Evolutionary conservation across 2,113 vertebrate species (phyloP).

Genomic region (Zingel zingel): DNA sequence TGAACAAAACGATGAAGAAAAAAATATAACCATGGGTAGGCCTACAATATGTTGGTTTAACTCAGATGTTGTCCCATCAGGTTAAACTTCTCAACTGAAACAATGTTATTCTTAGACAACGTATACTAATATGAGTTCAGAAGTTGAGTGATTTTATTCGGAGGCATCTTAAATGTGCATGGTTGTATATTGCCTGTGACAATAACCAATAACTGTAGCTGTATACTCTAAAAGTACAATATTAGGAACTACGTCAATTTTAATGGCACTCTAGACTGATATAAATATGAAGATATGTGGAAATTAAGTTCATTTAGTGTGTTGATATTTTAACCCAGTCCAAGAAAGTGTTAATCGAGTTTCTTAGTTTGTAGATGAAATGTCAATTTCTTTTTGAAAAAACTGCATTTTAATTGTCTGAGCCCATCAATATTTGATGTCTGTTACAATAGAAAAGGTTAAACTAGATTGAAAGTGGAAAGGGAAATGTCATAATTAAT

Average conservation of each 20-base stretch:
- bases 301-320: too few relatives aligned
- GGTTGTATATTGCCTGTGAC: background rate
- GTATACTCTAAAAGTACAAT: too few relatives aligned
- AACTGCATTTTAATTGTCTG: background rate
- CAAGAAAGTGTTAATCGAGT: background rate
- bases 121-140: background rate
- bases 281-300: too few relatives aligned
- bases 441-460: background rate
- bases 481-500: background rate
- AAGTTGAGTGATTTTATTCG: background rate
- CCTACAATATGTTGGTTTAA: too few relatives aligned
- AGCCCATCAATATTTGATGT: background rate
- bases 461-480: background rate
- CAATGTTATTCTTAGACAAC: background rate
- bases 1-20: too few relatives aligned
- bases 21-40: too few relatives aligned
- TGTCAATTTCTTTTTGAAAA: background rate
- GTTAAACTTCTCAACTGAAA: background rate
- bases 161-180: background rate
- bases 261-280: background rate
- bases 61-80: background rate
- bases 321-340: too few relatives aligned
- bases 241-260: background rate
- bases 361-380: background rate
- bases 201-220: background rate